Evolutionary conservation across 2,888 invertebrate species (phyloP).

Genomic region (Odontomyia ornata): DNA sequence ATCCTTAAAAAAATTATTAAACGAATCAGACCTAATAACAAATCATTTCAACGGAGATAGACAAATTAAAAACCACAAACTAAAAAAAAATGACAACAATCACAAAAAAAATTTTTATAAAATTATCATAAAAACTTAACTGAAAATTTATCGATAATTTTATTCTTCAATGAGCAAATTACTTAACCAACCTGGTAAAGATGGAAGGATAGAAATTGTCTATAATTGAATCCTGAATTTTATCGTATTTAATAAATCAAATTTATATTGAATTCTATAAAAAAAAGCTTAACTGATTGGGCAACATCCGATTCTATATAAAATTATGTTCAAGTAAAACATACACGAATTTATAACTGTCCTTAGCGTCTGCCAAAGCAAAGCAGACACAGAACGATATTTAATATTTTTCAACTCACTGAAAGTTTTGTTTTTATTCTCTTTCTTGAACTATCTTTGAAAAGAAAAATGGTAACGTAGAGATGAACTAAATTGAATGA

Average conservation of each 20-base stretch:
- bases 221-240: conserved; percentile 12
- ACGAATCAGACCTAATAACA: too few species aligned
- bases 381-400: too few species aligned
- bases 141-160: conserved; percentile 4
- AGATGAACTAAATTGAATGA: too few species aligned
- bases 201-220: not conserved
- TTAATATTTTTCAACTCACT: too few species aligned
- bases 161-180: not conserved
- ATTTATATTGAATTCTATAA: not conserved
- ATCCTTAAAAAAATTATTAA: not conserved
- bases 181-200: not conserved
- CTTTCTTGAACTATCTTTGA: too few species aligned
- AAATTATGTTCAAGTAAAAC: not conserved
- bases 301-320: not conserved
- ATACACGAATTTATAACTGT: too few species aligned
- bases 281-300: not conserved
- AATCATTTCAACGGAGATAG: conserved; percentile 3
- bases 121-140: not conserved
- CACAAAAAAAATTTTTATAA: not conserved
- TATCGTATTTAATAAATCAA: not conserved
- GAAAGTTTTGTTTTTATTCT: too few species aligned
- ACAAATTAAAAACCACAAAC: conserved; percentile 16
- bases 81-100: conserved; percentile 10
- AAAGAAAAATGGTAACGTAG: too few species aligned
- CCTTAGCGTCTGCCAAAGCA: too few species aligned